phyloP scores from a whole-genome alignment of 2,797 vertebrate genomes.

The Merluccius polli region DNA sequence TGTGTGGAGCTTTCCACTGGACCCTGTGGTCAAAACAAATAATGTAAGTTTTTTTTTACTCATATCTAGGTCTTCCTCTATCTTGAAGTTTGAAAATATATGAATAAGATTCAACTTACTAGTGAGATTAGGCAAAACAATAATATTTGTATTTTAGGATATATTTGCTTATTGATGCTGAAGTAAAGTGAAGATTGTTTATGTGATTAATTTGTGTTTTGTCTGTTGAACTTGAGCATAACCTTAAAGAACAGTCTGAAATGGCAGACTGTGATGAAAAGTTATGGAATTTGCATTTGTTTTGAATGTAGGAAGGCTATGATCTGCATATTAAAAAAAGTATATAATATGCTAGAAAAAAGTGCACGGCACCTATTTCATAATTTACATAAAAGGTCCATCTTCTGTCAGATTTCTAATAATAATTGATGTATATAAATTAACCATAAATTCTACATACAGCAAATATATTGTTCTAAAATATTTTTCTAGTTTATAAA shows the following conservation, averaged over 20 bases:
- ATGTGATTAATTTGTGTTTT: not conserved
- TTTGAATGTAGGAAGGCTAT: not conserved
- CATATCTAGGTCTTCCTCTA: not conserved
- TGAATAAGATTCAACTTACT: not conserved
- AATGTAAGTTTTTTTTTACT: not conserved
- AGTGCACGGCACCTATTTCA: not conserved
- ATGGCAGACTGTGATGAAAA: not conserved
- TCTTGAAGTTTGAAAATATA: not conserved
- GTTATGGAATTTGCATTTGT: not conserved
- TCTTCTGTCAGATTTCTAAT: not conserved
- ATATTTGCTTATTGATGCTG: not conserved
- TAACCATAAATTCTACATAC: not conserved
- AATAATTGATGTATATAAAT: not conserved
- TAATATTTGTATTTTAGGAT: not conserved
- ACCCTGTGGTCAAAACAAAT: constrained; percentile 16
- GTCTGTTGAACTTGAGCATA: not conserved
- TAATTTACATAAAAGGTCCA: not conserved
- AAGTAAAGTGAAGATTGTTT: not conserved
- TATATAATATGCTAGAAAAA: not conserved
- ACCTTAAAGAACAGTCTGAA: no score
- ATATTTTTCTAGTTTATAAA: not conserved
- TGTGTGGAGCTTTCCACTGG: not conserved
- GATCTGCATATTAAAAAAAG: not conserved
- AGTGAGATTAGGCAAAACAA: not conserved
- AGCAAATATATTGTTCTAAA: not conserved